Base-by-base conservation (phyloP, 2,113 vertebrate genomes). In the Condylura cristata region DNA sequence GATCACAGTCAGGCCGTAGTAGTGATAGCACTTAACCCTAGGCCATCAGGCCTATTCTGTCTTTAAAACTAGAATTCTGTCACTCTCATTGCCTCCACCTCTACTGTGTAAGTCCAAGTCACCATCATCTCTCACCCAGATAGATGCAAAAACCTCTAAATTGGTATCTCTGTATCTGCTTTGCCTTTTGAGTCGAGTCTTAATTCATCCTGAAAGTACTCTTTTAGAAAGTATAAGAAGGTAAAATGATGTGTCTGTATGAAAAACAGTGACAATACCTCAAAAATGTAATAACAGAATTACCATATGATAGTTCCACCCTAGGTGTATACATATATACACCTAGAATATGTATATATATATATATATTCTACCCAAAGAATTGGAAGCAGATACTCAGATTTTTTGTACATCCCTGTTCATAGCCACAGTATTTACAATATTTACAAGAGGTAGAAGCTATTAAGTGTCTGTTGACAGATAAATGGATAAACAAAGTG, bases 141-240 rank as follows among this genome's bases (percentile, higher is more conserved):
- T 91, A 44, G 71, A 82, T 30, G 6, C 6, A 78, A 61, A 34
- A 63, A 22, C 41, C 34, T 72, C 68, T 66, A 34, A 71, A 28
- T 4, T 28, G 44, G 3, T 53, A 63, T 48, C 48, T 75, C 68
- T 79, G 13, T 24, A 6, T 86, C 58, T 14, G 51, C 37, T 48
- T 76, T 80, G 48, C 34, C 53, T 81, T 81, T 22, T 66, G 60
- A 37, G 14, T 70, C 37, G 84, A 85, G 58, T 58, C 56, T 90
- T 90, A 53, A 46, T 66, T 83, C 48, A 39, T 75, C 28, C 44
- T 93, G 39, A 89, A 89, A 93, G 32, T 63, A 86, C 53, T 66
- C 28, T 44, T 93, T 84, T 68, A 37, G 66, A 89, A 84, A 28
- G 65, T 17, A 1, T 41, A 48, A 9, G 34, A 17, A 71, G 58